A percentile compares a stretch with the other conserved stretches of the same genome.
Conservation (phyloP, 2,113 vertebrate genomes). For the Hippolais icterina region DNA sequence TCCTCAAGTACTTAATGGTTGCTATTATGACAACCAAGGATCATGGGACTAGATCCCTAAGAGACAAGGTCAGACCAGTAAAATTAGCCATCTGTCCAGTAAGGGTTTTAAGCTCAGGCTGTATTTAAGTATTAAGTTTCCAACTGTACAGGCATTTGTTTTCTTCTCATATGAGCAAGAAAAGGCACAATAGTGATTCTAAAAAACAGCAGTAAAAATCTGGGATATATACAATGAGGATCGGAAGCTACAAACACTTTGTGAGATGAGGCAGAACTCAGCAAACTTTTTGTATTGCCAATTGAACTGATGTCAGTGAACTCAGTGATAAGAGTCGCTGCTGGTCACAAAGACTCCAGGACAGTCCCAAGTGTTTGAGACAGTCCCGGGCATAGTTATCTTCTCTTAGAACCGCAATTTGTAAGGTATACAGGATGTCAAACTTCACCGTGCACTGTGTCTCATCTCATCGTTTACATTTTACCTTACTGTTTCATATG, state of each 20-base stretch:
- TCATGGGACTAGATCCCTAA: constrained; percentile 65
- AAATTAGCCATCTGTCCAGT: constrained; percentile 80
- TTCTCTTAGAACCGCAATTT: neutral
- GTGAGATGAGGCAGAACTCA: neutral
- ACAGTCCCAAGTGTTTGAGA: neutral
- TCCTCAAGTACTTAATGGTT: constrained; percentile 56
- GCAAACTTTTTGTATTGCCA: neutral
- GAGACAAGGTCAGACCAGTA: constrained; percentile 69
- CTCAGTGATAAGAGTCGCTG: neutral
- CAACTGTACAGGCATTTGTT: constrained; percentile 25
- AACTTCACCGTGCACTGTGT: neutral
- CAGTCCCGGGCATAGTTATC: rapidly evolving
- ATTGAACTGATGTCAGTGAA: neutral
- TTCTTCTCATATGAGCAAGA: constrained; percentile 17
- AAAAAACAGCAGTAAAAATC: neutral
- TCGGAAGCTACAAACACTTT: neutral
- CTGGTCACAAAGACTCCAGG: neutral
- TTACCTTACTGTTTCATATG: neutral
- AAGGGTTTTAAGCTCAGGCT: constrained; percentile 71
- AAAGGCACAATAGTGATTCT: neutral
- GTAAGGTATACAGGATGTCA: neutral
- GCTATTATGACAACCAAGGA: constrained; percentile 68
- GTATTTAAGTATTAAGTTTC: constrained; percentile 73
- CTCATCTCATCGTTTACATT: neutral
- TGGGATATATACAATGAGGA: neutral